Conservation (phyloP, 2,888 invertebrate genomes). For the Lasioglossum lativentre region DNA sequence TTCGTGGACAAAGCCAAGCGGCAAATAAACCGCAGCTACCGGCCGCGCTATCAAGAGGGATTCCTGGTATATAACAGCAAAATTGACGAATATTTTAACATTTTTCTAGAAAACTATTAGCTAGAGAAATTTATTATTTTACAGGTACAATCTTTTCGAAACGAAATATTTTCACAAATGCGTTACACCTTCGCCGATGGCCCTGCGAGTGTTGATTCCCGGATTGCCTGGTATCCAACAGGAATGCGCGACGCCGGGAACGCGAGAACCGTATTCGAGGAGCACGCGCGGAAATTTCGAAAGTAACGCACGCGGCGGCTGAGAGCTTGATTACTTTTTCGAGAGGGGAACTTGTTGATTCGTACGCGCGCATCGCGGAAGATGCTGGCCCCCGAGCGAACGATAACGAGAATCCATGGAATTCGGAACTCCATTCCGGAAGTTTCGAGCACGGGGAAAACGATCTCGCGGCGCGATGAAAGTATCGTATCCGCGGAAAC, state of each 20-base stretch:
- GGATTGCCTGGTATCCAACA: conserved; percentile 51
- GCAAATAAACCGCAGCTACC: conserved; percentile 32
- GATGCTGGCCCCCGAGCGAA: background rate
- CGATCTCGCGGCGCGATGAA: background rate
- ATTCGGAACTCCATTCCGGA: conserved; percentile 6
- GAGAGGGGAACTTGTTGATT: conserved; percentile 32
- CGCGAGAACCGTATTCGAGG: too few species aligned
- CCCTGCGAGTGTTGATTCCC: conserved; percentile 9
- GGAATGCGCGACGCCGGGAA: background rate
- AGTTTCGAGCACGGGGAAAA: background rate
- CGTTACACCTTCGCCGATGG: too few species aligned
- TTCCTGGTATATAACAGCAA: background rate
- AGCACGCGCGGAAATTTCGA: background rate
- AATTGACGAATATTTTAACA: background rate
- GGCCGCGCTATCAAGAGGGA: conserved; percentile 52
- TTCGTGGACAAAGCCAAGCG: background rate
- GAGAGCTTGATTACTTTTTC: conserved; percentile 23
- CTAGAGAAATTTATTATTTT: background rate
- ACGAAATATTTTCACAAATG: too few species aligned
- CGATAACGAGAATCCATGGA: conserved; percentile 6
- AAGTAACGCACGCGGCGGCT: background rate
- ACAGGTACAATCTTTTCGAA: too few species aligned
- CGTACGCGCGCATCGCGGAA: background rate
- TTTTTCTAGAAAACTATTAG: background rate
- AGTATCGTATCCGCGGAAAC: conserved; percentile 13